Conservation (phyloP, 2,113 vertebrate genomes). For the Lampris incognitus region DNA sequence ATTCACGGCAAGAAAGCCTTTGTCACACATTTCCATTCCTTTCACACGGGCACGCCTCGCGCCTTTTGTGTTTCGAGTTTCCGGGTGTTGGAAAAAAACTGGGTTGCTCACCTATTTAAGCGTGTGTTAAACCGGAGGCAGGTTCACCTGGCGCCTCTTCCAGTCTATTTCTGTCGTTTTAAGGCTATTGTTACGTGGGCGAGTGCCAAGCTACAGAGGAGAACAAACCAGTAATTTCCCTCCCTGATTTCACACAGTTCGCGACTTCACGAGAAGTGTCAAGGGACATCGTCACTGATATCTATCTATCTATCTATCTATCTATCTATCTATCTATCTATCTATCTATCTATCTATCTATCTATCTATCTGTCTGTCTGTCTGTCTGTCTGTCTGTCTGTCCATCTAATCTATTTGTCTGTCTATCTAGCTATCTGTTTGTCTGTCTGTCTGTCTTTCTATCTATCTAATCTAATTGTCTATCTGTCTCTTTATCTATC, state of each 20-base stretch:
- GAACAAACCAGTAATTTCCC: neutral
- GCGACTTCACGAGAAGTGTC: neutral
- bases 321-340: too few relatives aligned
- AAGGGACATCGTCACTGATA: neutral
- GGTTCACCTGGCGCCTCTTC: neutral
- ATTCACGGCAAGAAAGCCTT: constrained; percentile 29
- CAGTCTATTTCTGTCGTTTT: neutral
- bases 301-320: neutral
- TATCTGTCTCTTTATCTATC: too few relatives aligned
- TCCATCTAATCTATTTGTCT: too few relatives aligned
- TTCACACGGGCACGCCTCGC: neutral
- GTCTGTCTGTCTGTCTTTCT: too few relatives aligned
- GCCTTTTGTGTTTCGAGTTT: neutral
- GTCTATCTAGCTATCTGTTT: too few relatives aligned
- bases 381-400: too few relatives aligned
- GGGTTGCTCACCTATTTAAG: too few relatives aligned
- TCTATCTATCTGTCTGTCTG: too few relatives aligned
- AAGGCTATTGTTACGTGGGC: neutral
- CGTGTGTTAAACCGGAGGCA: neutral
- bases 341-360: too few relatives aligned
- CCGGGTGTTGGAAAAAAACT: too few relatives aligned
- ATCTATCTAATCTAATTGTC: too few relatives aligned
- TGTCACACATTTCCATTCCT: neutral
- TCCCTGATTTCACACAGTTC: neutral
- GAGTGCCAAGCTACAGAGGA: neutral